phyloP scores from a whole-genome alignment of 2,888 invertebrate genomes.

The Cyaniris semiargus region DNA sequence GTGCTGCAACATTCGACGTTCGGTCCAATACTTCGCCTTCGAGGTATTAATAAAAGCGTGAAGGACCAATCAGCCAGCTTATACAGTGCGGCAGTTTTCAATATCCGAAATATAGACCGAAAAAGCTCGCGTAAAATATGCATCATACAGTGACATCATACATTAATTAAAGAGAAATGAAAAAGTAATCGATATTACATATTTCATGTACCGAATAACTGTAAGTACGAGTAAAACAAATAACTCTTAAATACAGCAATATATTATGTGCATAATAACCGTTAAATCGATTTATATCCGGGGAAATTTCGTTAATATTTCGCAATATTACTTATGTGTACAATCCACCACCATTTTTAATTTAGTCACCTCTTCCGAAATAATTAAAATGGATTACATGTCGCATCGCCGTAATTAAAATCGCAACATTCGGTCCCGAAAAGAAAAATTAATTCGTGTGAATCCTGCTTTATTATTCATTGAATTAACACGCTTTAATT shows the following conservation, averaged over 20 bases:
- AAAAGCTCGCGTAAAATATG: constrained; percentile 18
- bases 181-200: not conserved
- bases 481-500: constrained; percentile 18
- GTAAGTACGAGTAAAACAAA: constrained; percentile 20
- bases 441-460: constrained; percentile 30
- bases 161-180: constrained; percentile 22
- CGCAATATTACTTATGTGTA: constrained; percentile 16
- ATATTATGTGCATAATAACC: not conserved
- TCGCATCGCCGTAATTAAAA: constrained; percentile 31
- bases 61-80: not conserved
- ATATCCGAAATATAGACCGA: not conserved
- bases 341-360: constrained; percentile 20
- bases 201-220: constrained; percentile 21
- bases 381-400: constrained; percentile 28
- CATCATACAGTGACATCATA: not conserved
- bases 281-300: constrained; percentile 8
- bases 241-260: constrained; percentile 5
- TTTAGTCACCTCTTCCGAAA: constrained; percentile 20
- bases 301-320: constrained; percentile 6
- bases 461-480: constrained; percentile 25
- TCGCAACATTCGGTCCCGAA: constrained; percentile 23
- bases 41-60: constrained; percentile 8
- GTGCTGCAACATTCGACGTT: not conserved
- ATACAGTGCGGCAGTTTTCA: constrained; percentile 18
- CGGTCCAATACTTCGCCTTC: not conserved